Evolutionary conservation across 2,113 vertebrate genomes (phyloP).

Genomic region (Lepus timidus): DNA sequence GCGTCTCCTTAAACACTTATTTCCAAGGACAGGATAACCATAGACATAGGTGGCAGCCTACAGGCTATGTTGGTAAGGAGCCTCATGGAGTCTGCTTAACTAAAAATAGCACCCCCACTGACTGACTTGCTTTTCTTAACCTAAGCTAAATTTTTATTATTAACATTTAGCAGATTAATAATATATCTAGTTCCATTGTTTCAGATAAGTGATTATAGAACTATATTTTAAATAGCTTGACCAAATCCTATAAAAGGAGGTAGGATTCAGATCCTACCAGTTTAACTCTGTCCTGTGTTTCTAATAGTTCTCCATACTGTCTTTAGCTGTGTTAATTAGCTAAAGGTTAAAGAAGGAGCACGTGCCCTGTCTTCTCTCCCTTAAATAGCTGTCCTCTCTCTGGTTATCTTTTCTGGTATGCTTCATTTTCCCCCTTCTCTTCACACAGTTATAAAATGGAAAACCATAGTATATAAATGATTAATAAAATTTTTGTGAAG

Average conservation of each 20-base stretch:
- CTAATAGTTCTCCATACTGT: neutral
- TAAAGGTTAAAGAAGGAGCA: neutral
- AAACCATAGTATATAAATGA: conserved; percentile 13
- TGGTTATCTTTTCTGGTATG: neutral
- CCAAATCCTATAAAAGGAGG: neutral
- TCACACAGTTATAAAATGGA: conserved; percentile 47
- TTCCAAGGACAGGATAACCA: conserved; percentile 42
- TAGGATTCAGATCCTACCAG: neutral
- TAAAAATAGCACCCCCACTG: conserved; percentile 57
- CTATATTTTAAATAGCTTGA: conserved; percentile 55
- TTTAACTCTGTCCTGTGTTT: neutral
- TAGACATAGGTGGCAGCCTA: conserved; percentile 62
- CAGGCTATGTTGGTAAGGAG: conserved; percentile 43
- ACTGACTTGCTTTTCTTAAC: conserved; percentile 24
- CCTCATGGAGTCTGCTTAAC: conserved; percentile 32
- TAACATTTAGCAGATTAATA: conserved; percentile 52
- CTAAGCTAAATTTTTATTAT: conserved; percentile 52
- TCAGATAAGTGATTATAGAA: neutral
- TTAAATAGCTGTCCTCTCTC: neutral
- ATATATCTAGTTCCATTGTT: conserved; percentile 20
- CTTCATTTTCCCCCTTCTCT: neutral
- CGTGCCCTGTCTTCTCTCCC: neutral
- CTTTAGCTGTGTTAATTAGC: conserved; percentile 5
- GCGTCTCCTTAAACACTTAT: conserved; percentile 69
- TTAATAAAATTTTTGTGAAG: neutral